A percentile compares a stretch with the other conserved stretches of the same genome.
phyloP scores from a whole-genome alignment of 1,140 invertebrate species.

The Homalodisca vitripennis region DNA sequence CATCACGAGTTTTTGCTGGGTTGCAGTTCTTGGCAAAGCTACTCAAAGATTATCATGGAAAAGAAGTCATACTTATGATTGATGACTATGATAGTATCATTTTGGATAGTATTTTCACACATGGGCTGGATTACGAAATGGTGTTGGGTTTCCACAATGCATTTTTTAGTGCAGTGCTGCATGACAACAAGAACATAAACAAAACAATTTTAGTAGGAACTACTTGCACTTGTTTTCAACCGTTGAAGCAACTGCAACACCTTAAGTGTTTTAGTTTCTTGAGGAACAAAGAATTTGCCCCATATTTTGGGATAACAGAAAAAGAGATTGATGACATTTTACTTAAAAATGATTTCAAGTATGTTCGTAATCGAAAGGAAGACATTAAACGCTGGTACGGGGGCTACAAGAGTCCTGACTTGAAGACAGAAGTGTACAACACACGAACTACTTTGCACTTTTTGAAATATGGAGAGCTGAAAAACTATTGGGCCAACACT shows the following conservation, averaged over 20 bases:
- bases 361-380: not conserved
- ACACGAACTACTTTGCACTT: not conserved
- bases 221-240: not conserved
- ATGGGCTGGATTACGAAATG: not conserved
- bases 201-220: not conserved
- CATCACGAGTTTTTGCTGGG: not conserved
- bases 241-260: not conserved
- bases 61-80: not conserved
- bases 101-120: not conserved
- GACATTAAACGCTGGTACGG: not conserved
- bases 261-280: not conserved
- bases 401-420: not conserved
- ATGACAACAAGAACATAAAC: not conserved
- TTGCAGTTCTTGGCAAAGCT: not conserved
- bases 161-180: not conserved
- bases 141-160: slow-evolving; percentile 1
- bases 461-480: not conserved
- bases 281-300: not conserved
- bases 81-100: slow-evolving; percentile 1
- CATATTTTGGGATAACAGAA: not conserved
- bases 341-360: not conserved
- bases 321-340: not conserved
- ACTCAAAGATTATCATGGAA: not conserved
- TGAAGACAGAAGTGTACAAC: slow-evolving; percentile 11
- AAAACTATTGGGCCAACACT: not conserved